Evolutionary conservation across 2,113 vertebrate species (phyloP).

Genomic region (Actenoides lindsayi): DNA sequence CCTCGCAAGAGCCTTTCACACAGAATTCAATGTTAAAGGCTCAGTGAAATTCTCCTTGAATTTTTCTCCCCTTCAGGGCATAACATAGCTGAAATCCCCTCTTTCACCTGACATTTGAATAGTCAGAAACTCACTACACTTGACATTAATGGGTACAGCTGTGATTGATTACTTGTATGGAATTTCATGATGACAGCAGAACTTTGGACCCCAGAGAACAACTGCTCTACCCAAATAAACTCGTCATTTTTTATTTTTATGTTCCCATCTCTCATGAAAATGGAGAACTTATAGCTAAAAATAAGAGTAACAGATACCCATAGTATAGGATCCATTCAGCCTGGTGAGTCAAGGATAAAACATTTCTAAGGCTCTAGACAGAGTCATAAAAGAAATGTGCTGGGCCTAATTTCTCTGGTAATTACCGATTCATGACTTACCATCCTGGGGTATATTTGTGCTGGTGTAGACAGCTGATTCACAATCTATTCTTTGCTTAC

Average conservation of each 20-base stretch:
- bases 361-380: background rate
- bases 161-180: background rate
- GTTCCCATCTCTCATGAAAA: background rate
- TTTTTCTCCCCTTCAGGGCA: background rate
- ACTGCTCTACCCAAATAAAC: background rate
- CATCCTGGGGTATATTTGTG: background rate
- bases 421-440: background rate
- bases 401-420: background rate
- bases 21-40: background rate
- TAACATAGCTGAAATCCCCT: background rate
- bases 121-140: background rate
- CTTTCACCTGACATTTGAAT: background rate
- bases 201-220: background rate
- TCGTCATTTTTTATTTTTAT: background rate
- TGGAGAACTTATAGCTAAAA: slow-evolving; percentile 7
- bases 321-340: background rate
- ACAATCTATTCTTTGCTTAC: background rate
- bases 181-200: background rate
- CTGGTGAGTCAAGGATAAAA: background rate
- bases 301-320: background rate
- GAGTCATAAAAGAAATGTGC: background rate
- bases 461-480: background rate
- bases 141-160: background rate
- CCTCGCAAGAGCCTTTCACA: background rate
- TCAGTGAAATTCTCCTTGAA: background rate